Evolutionary conservation across 37 sponge, comb jelly and placozoan species (phyloP).

Genomic region (Cliona cf. orientalis): DNA sequence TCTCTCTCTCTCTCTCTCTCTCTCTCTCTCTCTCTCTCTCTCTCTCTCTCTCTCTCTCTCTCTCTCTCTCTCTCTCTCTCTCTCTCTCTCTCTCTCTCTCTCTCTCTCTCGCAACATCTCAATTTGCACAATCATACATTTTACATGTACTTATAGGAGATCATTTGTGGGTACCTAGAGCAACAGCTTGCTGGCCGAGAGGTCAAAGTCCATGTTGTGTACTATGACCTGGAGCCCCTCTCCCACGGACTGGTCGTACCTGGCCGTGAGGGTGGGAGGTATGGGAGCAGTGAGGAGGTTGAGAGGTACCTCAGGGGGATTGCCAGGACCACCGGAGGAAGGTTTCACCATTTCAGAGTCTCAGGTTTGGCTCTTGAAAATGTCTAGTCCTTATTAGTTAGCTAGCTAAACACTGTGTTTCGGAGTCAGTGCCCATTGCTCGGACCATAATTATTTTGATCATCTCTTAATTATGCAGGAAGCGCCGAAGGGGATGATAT

Average conservation of each 20-base stretch:
- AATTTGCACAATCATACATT: not conserved
- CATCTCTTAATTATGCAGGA: not conserved
- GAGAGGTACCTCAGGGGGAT: conserved; percentile 17
- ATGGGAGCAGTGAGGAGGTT: conserved; percentile 20
- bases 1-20: too few species aligned
- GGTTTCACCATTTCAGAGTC: conserved; percentile 58
- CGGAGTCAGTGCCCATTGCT: not conserved
- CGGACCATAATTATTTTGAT: not conserved
- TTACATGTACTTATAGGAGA: conserved; percentile 17
- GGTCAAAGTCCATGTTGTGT: conserved; percentile 9
- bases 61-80: too few species aligned
- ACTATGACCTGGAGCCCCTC: conserved; percentile 15
- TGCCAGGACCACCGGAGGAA: conserved; percentile 22
- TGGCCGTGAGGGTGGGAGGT: conserved; percentile 23
- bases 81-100: too few species aligned
- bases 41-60: too few species aligned
- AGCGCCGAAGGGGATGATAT: conserved; percentile 31
- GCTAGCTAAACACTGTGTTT: not conserved
- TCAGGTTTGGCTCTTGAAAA: conserved; percentile 17
- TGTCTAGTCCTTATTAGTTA: not conserved
- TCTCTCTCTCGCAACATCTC: too few species aligned
- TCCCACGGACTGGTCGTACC: not conserved
- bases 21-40: too few species aligned
- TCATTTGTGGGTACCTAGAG: conserved; percentile 36
- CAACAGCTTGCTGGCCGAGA: conserved; percentile 9